Conservation (phyloP, 2,797 vertebrate genomes). For the Enteromius thamalakanensis region DNA sequence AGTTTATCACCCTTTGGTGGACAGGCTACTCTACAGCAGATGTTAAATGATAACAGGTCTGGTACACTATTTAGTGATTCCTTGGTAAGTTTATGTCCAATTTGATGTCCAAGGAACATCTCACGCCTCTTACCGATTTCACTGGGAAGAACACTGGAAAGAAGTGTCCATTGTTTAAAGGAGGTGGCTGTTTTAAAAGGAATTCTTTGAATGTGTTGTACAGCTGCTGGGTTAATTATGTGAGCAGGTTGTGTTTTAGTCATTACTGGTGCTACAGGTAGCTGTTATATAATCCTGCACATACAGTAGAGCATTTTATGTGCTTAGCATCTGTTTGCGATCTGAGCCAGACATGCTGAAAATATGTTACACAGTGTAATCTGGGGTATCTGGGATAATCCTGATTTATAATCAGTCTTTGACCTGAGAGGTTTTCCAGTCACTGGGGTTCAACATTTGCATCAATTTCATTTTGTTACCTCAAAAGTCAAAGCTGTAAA, state of each 20-base stretch:
- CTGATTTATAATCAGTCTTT: slow-evolving; percentile 20
- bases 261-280: slow-evolving; percentile 50
- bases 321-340: slow-evolving; percentile 50
- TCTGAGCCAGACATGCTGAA: slow-evolving; percentile 31
- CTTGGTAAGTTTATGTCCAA: neutral
- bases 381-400: slow-evolving; percentile 27
- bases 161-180: slow-evolving; percentile 34
- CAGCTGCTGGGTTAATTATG: slow-evolving; percentile 58
- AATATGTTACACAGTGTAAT: slow-evolving; percentile 35
- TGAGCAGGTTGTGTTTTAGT: slow-evolving; percentile 48
- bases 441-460: slow-evolving; percentile 32
- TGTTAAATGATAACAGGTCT: neutral
- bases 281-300: slow-evolving; percentile 53
- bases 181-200: slow-evolving; percentile 43
- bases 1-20: slow-evolving; percentile 10
- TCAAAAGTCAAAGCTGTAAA: slow-evolving; percentile 29
- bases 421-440: slow-evolving; percentile 37
- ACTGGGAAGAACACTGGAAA: neutral
- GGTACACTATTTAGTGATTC: neutral
- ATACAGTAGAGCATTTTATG: slow-evolving; percentile 51
- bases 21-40: neutral
- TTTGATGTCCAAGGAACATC: slow-evolving; percentile 3
- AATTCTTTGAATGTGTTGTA: slow-evolving; percentile 48
- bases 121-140: neutral
- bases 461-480: slow-evolving; percentile 16